phyloP scores from a whole-genome alignment of 1,140 invertebrate genomes.

The Sinella curviseta region DNA sequence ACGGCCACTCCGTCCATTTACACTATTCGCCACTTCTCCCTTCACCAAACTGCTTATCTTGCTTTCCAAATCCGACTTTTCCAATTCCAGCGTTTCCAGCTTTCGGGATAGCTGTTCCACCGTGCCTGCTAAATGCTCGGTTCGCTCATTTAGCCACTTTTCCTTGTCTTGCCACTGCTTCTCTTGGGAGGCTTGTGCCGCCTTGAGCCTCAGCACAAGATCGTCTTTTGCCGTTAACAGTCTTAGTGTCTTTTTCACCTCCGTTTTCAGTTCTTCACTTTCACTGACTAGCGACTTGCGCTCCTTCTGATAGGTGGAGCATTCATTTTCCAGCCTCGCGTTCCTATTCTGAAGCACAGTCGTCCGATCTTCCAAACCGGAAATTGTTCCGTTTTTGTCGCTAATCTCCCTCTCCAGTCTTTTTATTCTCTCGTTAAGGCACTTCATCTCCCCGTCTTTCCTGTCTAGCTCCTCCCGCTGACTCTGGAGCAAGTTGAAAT shows the following conservation, averaged over 20 bases:
- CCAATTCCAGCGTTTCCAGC: neutral
- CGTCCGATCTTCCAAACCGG: neutral
- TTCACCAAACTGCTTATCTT: neutral
- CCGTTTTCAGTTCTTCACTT: neutral
- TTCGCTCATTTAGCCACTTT: conserved; percentile 6
- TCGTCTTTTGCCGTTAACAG: neutral
- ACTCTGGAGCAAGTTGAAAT: neutral
- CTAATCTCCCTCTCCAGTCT: neutral
- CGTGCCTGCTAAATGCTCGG: neutral
- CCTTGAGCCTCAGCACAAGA: neutral
- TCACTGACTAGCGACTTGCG: neutral
- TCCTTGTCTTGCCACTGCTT: neutral
- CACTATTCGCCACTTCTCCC: neutral
- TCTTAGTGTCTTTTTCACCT: neutral
- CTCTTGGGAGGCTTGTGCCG: neutral
- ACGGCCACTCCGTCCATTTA: neutral
- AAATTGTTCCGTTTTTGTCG: neutral
- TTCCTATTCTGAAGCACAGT: neutral
- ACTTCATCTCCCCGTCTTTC: neutral
- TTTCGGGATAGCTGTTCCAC: neutral
- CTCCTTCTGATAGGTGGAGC: neutral
- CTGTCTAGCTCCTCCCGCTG: conserved; percentile 13
- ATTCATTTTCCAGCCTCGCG: conserved; percentile 15
- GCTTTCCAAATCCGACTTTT: neutral
- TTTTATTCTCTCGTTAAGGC: conserved; percentile 2